Conservation (phyloP, 2,888 invertebrate genomes). For the Priocnemis perturbator region DNA sequence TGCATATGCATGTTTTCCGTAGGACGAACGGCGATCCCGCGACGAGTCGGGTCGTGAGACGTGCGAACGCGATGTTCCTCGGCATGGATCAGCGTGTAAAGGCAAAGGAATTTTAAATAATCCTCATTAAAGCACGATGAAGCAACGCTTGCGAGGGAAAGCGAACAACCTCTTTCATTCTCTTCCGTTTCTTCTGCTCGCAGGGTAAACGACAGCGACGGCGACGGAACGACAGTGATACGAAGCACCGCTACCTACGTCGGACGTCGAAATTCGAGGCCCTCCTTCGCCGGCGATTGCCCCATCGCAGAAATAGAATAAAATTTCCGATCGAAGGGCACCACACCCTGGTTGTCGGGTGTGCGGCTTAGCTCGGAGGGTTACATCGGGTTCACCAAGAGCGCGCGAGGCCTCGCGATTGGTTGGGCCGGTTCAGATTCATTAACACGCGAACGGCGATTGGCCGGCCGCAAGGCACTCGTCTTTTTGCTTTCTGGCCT, state of each 20-base stretch:
- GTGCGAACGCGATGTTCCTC: not conserved
- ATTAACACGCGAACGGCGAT: constrained; percentile 66
- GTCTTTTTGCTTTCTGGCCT: constrained; percentile 65
- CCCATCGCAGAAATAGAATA: constrained; percentile 27
- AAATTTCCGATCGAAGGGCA: constrained; percentile 50
- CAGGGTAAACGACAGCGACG: no score
- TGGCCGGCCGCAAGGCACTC: constrained; percentile 60
- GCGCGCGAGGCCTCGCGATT: constrained; percentile 54
- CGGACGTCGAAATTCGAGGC: no score
- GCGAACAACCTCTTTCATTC: no score
- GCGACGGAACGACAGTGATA: no score
- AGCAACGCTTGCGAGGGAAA: no score
- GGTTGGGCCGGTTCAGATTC: constrained; percentile 68
- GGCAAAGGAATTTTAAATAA: no score
- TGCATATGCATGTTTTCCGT: no score
- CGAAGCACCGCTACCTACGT: no score
- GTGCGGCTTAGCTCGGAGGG: constrained; percentile 55
- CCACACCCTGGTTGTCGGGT: constrained; percentile 51
- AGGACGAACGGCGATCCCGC: no score
- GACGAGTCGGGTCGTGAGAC: not conserved
- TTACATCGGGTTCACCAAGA: constrained; percentile 53
- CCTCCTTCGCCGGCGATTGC: no score
- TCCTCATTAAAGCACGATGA: no score
- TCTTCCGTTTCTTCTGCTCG: no score
- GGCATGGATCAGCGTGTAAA: not conserved